A percentile compares a stretch with the other conserved stretches of the same genome.
Conservation (phyloP, 2,888 invertebrate genomes). For the Leucophenga montana region DNA sequence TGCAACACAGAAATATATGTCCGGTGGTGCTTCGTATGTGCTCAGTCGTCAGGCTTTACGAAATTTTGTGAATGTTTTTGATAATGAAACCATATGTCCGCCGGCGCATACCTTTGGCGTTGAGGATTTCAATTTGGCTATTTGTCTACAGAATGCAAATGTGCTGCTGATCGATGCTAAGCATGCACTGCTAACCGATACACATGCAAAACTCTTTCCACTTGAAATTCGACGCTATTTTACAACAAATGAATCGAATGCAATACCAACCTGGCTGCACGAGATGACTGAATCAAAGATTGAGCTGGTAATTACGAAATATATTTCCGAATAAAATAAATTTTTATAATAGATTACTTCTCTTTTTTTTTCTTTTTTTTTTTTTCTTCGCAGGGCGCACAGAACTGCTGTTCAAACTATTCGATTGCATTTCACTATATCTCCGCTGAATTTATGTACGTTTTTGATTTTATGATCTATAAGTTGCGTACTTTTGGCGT, state of each 20-base stretch:
- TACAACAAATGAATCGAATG: constrained; percentile 33
- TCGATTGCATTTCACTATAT: constrained; percentile 97
- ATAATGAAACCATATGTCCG: constrained; percentile 75
- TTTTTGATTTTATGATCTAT: constrained; percentile 94
- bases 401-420: constrained; percentile 93
- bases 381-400: constrained; percentile 78
- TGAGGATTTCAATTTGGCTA: constrained; percentile 75
- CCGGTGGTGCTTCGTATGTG: constrained; percentile 94
- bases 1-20: constrained; percentile 91
- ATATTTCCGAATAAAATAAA: background rate
- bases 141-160: constrained; percentile 85
- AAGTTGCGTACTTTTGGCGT: constrained; percentile 85
- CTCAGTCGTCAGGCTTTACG: constrained; percentile 86
- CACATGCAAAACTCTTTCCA: constrained; percentile 56
- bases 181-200: constrained; percentile 43
- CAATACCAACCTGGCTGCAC: constrained; percentile 54
- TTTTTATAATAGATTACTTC: background rate
- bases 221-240: constrained; percentile 48
- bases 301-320: constrained; percentile 75
- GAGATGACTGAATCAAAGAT: constrained; percentile 70
- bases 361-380: background rate
- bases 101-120: constrained; percentile 73
- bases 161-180: constrained; percentile 91
- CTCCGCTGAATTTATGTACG: constrained; percentile 92
- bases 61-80: constrained; percentile 81